Conservation (phyloP, 2,113 vertebrate species). For the Anoura caudifer region DNA sequence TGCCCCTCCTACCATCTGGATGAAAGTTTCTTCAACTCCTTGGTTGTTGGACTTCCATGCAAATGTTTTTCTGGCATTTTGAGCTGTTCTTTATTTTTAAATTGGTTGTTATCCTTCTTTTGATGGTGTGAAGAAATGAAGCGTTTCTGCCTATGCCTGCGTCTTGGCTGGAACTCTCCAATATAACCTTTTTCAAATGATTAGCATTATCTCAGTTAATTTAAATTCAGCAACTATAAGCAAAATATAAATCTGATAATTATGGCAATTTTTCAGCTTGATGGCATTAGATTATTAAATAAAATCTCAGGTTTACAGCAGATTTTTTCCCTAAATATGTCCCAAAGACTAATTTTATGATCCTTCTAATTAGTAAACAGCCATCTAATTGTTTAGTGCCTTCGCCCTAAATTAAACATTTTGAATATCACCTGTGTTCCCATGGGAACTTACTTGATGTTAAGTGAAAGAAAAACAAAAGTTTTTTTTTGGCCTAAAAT, state of each 20-base stretch:
- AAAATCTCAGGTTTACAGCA: neutral
- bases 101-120: too few relatives aligned
- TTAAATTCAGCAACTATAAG: neutral
- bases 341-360: neutral
- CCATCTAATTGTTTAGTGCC: neutral
- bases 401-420: neutral
- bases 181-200: neutral
- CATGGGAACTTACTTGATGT: neutral
- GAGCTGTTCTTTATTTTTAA: too few relatives aligned
- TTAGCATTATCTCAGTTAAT: neutral
- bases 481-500: neutral
- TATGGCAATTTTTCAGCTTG: neutral
- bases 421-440: neutral
- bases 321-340: neutral
- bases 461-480: neutral
- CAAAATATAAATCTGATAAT: neutral
- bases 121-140: too few relatives aligned
- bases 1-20: too few relatives aligned
- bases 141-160: too few relatives aligned
- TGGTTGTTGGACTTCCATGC: too few relatives aligned
- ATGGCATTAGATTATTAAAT: neutral
- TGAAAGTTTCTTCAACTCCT: too few relatives aligned
- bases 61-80: too few relatives aligned
- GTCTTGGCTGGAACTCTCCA: too few relatives aligned
- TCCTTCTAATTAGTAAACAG: neutral